Conservation (phyloP, 2,113 vertebrate species). For the Nesogale talazaci region DNA sequence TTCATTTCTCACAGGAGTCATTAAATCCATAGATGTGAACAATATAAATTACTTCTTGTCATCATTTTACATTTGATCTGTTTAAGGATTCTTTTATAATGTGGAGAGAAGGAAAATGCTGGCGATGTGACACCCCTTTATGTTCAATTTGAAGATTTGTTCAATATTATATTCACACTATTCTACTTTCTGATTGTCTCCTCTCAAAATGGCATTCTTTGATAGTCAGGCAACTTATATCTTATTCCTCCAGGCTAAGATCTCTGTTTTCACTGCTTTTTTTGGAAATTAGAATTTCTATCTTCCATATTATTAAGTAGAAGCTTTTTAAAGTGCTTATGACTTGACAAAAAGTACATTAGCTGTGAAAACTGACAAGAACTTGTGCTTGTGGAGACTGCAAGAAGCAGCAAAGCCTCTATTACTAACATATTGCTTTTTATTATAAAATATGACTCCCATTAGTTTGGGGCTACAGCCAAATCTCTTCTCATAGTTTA, state of each 20-base stretch:
- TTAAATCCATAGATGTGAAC: conserved; percentile 77
- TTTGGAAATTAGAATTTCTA: conserved; percentile 82
- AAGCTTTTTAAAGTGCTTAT: conserved; percentile 76
- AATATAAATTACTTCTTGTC: conserved; percentile 84
- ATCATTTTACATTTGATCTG: conserved; percentile 82
- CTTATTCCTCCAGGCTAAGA: conserved; percentile 80
- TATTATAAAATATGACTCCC: conserved; percentile 79
- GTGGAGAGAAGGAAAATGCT: conserved; percentile 63
- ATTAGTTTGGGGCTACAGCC: conserved; percentile 72
- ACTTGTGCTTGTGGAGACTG: conserved; percentile 65
- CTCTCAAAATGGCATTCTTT: conserved; percentile 80
- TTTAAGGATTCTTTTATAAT: conserved; percentile 75
- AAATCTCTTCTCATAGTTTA: conserved; percentile 74
- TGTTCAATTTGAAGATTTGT: conserved; percentile 81
- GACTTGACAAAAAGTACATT: conserved; percentile 80
- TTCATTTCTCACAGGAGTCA: conserved; percentile 59
- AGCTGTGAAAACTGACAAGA: conserved; percentile 77
- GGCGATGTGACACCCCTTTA: conserved; percentile 69
- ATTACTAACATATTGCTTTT: conserved; percentile 73
- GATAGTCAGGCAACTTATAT: conserved; percentile 79
- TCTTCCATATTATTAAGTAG: conserved; percentile 78
- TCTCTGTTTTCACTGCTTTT: conserved; percentile 80
- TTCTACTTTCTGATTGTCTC: conserved; percentile 77
- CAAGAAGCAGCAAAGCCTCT: conserved; percentile 53
- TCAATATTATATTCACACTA: conserved; percentile 78